These are phyloP conservation scores for Drosophila teissieri DNA, from an alignment of 1,140 invertebrate genomes.

Conservation along the genomic window DNA sequence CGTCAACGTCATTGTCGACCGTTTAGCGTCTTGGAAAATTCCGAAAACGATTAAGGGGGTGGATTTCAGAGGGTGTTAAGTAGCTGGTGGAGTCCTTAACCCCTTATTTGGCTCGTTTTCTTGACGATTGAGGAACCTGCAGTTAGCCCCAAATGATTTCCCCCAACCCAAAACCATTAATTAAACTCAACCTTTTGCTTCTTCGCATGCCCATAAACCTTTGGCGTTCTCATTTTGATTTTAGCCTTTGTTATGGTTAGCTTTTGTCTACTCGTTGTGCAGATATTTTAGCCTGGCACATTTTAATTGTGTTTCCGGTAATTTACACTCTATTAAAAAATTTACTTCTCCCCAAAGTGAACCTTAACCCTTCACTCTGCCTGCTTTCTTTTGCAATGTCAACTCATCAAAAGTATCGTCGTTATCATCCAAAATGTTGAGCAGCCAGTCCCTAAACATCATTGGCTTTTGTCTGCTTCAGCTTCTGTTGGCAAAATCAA, in stretches of 20 bases:
- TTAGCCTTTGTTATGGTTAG: constrained; percentile 29
- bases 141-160: constrained; percentile 44
- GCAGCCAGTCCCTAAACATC: constrained; percentile 8
- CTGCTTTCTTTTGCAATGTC: constrained; percentile 4
- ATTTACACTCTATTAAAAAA: constrained; percentile 79
- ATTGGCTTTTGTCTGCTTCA: constrained; percentile 39
- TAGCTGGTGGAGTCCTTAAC: constrained; percentile 28
- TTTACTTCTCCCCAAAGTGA: constrained; percentile 43
- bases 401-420: constrained; percentile 28
- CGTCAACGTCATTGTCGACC: constrained; percentile 52
- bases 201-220: background rate
- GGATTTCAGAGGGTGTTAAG: constrained; percentile 29
- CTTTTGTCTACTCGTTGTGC: constrained; percentile 21
- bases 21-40: constrained; percentile 51
- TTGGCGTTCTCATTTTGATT: constrained; percentile 18
- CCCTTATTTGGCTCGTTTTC: constrained; percentile 1
- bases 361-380: constrained; percentile 11
- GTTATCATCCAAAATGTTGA: constrained; percentile 9
- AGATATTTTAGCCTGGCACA: constrained; percentile 34
- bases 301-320: constrained; percentile 79
- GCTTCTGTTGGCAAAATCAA: constrained; percentile 53
- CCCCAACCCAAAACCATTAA: constrained; percentile 28
- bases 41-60: constrained; percentile 39
- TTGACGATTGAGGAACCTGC: constrained; percentile 37
- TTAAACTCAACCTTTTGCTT: constrained; percentile 16